Percentiles rank a stretch among this genome's conserved stretches.
Conservation (phyloP, 2,113 vertebrate species). For the Picathartes gymnocephalus region DNA sequence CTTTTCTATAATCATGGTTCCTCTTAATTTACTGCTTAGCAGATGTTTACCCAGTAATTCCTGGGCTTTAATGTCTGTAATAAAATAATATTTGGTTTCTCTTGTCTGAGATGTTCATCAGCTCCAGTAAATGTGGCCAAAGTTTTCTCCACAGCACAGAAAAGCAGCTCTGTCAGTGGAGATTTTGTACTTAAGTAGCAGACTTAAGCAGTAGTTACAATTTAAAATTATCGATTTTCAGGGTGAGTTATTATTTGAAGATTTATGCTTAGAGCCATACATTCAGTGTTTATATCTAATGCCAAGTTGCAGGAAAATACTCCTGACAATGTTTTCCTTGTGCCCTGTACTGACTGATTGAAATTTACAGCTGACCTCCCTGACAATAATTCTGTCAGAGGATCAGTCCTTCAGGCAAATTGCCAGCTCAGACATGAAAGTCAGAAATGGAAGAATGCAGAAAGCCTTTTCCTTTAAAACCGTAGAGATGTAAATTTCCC, state of each 20-base stretch:
- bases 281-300: not conserved
- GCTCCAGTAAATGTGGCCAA: not conserved
- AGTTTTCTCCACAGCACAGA: not conserved
- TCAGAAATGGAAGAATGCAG: slow-evolving; percentile 7
- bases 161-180: not conserved
- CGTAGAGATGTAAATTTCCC: slow-evolving; percentile 23
- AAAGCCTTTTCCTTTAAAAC: not conserved
- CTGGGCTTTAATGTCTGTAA: not conserved
- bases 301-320: slow-evolving; percentile 21
- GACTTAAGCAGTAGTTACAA: not conserved
- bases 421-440: slow-evolving; percentile 33
- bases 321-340: slow-evolving; percentile 22
- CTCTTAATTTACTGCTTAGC: not conserved
- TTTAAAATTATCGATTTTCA: not conserved
- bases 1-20: not conserved
- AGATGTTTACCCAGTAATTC: not conserved
- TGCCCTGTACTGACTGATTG: slow-evolving; percentile 1
- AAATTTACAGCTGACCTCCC: slow-evolving; percentile 45
- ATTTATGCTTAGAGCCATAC: not conserved
- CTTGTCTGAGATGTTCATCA: not conserved
- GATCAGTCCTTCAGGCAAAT: not conserved
- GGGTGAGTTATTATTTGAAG: slow-evolving; percentile 10
- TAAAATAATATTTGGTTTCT: slow-evolving; percentile 4
- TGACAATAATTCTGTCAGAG: slow-evolving; percentile 35
- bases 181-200: not conserved